Evolutionary conservation across 2,797 vertebrate genomes (phyloP).

Genomic region (Lepilemur ruficaudatus): DNA sequence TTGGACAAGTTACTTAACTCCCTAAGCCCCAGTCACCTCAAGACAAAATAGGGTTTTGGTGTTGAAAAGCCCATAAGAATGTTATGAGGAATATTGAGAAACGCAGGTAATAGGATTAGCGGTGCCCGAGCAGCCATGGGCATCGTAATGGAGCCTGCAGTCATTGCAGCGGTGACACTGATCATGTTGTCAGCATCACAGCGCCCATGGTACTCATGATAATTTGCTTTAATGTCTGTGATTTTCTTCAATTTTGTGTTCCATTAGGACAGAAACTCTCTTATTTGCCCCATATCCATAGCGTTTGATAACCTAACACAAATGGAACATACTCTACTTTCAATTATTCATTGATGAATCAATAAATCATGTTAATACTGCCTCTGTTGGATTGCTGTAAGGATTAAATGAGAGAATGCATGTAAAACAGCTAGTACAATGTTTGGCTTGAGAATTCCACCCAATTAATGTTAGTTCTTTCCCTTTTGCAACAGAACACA

Average conservation of each 20-base stretch:
- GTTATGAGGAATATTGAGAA: neutral
- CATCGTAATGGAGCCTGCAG: accelerated
- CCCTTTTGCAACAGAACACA: neutral
- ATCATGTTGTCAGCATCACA: neutral
- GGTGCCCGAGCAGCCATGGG: neutral
- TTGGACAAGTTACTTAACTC: neutral
- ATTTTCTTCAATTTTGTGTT: neutral
- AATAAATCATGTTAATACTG: neutral
- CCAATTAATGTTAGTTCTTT: neutral
- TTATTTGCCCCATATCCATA: neutral
- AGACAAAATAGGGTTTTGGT: neutral
- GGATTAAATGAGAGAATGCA: constrained; percentile 13
- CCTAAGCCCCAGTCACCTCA: neutral
- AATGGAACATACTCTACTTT: neutral
- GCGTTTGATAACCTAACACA: neutral
- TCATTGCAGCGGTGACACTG: neutral
- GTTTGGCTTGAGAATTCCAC: constrained; percentile 32
- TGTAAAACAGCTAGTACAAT: neutral
- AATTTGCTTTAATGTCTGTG: neutral
- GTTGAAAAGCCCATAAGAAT: neutral
- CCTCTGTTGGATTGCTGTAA: neutral
- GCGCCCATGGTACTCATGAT: neutral
- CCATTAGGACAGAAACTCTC: neutral
- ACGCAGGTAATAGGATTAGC: neutral
- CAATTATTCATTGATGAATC: neutral